Conservation (phyloP, 2,888 invertebrate genomes). For the Himalopsyche anomala region DNA sequence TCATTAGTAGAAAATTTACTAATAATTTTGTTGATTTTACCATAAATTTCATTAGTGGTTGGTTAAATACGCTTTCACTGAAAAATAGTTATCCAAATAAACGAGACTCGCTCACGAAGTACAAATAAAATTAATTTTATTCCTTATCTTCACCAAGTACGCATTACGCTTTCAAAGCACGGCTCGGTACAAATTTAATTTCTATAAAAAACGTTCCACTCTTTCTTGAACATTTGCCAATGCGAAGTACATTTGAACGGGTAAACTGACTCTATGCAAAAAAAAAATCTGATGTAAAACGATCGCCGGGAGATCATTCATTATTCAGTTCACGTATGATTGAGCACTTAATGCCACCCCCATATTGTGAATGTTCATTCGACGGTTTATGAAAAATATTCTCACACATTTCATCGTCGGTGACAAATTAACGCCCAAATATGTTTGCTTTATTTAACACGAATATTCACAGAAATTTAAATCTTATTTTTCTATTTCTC, state of each 20-base stretch:
- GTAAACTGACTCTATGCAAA: constrained; percentile 9
- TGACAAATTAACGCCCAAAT: too few relatives aligned
- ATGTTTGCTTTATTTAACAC: too few relatives aligned
- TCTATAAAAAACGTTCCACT: constrained; percentile 17
- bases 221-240: constrained; percentile 22
- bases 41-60: too few relatives aligned
- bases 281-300: constrained; percentile 11
- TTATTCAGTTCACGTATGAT: background rate
- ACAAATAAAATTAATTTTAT: constrained; percentile 31
- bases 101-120: background rate
- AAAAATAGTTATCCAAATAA: too few relatives aligned
- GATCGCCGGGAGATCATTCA: background rate
- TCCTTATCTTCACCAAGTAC: background rate
- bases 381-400: too few relatives aligned
- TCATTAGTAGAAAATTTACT: too few relatives aligned
- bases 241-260: background rate
- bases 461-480: too few relatives aligned
- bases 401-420: too few relatives aligned
- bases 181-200: constrained; percentile 18
- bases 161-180: constrained; percentile 19
- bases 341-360: background rate
- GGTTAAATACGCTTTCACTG: too few relatives aligned
- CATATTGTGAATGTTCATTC: background rate
- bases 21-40: too few relatives aligned
- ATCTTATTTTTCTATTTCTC: too few relatives aligned